A percentile compares a stretch with the other conserved stretches of the same genome.
phyloP scores from a whole-genome alignment of 2,888 invertebrate genomes.

The Therioaphis trifolii region DNA sequence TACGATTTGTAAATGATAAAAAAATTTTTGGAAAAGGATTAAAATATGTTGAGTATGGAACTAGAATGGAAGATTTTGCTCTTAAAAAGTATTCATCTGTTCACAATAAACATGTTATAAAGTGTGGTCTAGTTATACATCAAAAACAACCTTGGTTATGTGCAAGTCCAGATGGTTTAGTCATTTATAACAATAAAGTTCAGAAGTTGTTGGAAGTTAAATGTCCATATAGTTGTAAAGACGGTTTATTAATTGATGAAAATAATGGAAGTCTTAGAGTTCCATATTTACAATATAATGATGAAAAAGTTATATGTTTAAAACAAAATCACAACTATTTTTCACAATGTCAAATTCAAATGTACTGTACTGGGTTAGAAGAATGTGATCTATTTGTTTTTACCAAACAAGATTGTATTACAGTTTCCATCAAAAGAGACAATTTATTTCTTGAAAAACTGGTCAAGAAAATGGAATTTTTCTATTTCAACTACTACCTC shows the following conservation, averaged over 20 bases:
- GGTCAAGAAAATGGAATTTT: slow-evolving; percentile 54
- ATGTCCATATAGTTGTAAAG: slow-evolving; percentile 59
- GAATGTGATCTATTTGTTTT: slow-evolving; percentile 58
- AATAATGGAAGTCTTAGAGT: slow-evolving; percentile 23
- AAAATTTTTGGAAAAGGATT: slow-evolving; percentile 46
- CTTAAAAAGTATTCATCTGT: slow-evolving; percentile 39
- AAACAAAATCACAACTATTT: slow-evolving; percentile 48
- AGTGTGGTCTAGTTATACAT: slow-evolving; percentile 54
- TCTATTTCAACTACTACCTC: slow-evolving; percentile 57
- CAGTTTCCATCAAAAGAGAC: slow-evolving; percentile 42
- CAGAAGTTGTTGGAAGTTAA: slow-evolving; percentile 55
- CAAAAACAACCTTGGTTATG: slow-evolving; percentile 58
- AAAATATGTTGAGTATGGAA: slow-evolving; percentile 55
- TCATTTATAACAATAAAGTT: slow-evolving; percentile 8
- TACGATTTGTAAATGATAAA: slow-evolving; percentile 44
- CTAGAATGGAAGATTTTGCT: slow-evolving; percentile 55
- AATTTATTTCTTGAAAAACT: slow-evolving; percentile 58
- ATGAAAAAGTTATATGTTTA: slow-evolving; percentile 32
- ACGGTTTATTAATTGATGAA: slow-evolving; percentile 45
- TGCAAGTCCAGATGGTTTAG: slow-evolving; percentile 60
- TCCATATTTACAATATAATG: slow-evolving; percentile 44
- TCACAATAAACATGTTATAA: slow-evolving; percentile 39
- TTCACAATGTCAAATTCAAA: slow-evolving; percentile 56
- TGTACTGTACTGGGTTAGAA: slow-evolving; percentile 55
- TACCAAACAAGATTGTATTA: slow-evolving; percentile 56